Percentiles rank a stretch among this genome's conserved stretches.
These are phyloP conservation scores for Pterocles gutturalis DNA, from an alignment of 2,113 vertebrate genomes.

Conservation along the genomic window DNA sequence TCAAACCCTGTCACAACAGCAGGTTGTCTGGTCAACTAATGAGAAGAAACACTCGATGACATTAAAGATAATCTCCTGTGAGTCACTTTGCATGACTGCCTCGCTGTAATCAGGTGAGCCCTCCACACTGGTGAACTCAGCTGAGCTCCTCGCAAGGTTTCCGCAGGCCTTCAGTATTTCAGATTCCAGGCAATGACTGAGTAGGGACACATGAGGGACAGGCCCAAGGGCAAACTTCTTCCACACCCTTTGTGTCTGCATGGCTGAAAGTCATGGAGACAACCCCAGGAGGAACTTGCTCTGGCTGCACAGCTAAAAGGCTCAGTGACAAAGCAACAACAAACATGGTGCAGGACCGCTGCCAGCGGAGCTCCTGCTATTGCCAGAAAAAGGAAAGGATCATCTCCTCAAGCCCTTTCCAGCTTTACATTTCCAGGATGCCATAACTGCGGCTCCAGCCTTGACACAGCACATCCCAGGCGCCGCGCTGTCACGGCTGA, in stretches of 20 bases:
- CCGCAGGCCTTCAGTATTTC: not conserved
- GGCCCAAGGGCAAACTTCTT: not conserved
- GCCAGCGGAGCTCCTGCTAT: not conserved
- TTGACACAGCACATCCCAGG: not conserved
- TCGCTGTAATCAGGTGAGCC: constrained; percentile 25
- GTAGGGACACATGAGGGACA: not conserved
- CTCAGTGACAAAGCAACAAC: not conserved
- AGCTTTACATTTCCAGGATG: not conserved
- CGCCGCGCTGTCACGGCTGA: not conserved
- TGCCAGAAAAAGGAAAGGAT: constrained; percentile 3
- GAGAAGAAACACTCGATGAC: constrained; percentile 24
- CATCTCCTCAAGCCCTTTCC: not conserved
- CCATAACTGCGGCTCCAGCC: not conserved
- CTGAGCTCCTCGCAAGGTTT: not conserved
- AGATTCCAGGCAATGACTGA: constrained; percentile 34
- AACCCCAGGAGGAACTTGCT: not conserved
- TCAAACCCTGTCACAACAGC: not conserved
- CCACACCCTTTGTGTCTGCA: not conserved
- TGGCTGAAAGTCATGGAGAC: not conserved
- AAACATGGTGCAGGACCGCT: not conserved
- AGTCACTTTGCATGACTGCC: constrained; percentile 58
- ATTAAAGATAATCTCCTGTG: constrained; percentile 41
- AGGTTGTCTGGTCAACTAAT: constrained; percentile 15
- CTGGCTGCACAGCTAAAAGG: not conserved
- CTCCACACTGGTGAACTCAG: constrained; percentile 22